Conservation (phyloP, 2,113 vertebrate species). For the Leptobrachium ailaonicum region DNA sequence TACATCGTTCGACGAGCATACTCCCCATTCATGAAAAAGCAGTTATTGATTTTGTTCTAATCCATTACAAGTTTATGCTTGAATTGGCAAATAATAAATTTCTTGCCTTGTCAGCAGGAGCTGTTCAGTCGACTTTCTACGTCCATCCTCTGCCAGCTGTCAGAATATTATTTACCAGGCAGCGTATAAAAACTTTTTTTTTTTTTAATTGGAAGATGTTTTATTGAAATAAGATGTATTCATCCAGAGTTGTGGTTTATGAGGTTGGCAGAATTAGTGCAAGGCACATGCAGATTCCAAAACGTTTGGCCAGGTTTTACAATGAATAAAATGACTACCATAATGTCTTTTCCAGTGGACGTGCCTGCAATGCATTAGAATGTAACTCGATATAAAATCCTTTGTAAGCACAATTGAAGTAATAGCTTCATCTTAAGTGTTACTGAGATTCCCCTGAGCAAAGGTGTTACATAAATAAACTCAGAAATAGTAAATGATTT, state of each 20-base stretch:
- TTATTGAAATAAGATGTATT: slow-evolving; percentile 31
- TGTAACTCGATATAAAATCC: slow-evolving; percentile 5
- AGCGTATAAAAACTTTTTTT: slow-evolving; percentile 17
- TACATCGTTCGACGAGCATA: slow-evolving; percentile 34
- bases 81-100: slow-evolving; percentile 47
- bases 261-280: slow-evolving; percentile 41
- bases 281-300: slow-evolving; percentile 37
- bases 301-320: slow-evolving; percentile 30
- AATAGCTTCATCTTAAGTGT: slow-evolving; percentile 17
- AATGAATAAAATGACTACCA: slow-evolving; percentile 34
- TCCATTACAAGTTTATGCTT: slow-evolving; percentile 46
- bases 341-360: slow-evolving; percentile 27
- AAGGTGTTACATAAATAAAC: background rate
- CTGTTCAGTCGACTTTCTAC: slow-evolving; percentile 21
- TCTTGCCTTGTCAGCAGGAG: slow-evolving; percentile 40
- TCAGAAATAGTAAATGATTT: too few relatives aligned
- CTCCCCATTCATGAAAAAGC: slow-evolving; percentile 36
- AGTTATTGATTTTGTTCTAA: slow-evolving; percentile 44
- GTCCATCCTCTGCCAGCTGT: slow-evolving; percentile 31
- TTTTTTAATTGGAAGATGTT: slow-evolving; percentile 24
- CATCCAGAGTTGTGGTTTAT: slow-evolving; percentile 34
- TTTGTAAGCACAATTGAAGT: slow-evolving; percentile 21
- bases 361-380: slow-evolving; percentile 10
- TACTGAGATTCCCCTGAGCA: slow-evolving; percentile 5
- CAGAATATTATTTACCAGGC: slow-evolving; percentile 45